Base-by-base conservation (phyloP, 2,888 invertebrate genomes). In the Chironomus riparius region DNA sequence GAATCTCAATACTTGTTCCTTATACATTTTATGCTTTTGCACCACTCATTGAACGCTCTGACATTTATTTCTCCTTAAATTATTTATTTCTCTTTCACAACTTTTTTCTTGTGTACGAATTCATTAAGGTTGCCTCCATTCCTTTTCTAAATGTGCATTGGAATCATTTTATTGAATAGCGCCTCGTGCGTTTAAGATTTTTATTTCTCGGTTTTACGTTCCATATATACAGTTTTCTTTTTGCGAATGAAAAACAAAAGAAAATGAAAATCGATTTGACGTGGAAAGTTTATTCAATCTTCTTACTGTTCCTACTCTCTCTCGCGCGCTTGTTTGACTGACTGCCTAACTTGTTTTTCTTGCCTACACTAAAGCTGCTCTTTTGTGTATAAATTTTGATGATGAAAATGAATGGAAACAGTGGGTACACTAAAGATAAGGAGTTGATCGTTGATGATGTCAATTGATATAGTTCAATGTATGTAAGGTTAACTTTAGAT, bases 231-330 rank as follows among this genome's bases (percentile, higher is more conserved):
- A n/a, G n/a, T 28, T 38, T 38, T 38, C 38, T 38, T 38, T 38
- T 38, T n/a, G 50, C n/a, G 4, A 50, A 50, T n/a, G 15, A 50
- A 50, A 50, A 15, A 15, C 50, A 56, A 56, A 15, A 24, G 65
- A 21, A 21, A 22, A 62, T 3, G 13, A 70, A 70, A 70, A 70
- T 70, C 70, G 70, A 70, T 70, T 24, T 48, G 38, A 48, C 70
- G 70, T 47, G 12, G 13, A 70, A 47, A 70, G 21, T 48, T 70
- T 70, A 47, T 47, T 47, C 28, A 70, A 70, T 48, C 21, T 70
- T 48, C n/a, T 68, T 15, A 10, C 10, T 38, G 38, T 38, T 38
- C 10, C 28, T n/a, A 50, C n/a, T n/a, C 50, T 56, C 38, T 10
- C 38, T 2, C 38, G 38, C 10, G 38, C 7, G 38, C 38, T 38